phyloP scores from a whole-genome alignment of 2,888 invertebrate species.

The Mimumesa dahlbomi region DNA sequence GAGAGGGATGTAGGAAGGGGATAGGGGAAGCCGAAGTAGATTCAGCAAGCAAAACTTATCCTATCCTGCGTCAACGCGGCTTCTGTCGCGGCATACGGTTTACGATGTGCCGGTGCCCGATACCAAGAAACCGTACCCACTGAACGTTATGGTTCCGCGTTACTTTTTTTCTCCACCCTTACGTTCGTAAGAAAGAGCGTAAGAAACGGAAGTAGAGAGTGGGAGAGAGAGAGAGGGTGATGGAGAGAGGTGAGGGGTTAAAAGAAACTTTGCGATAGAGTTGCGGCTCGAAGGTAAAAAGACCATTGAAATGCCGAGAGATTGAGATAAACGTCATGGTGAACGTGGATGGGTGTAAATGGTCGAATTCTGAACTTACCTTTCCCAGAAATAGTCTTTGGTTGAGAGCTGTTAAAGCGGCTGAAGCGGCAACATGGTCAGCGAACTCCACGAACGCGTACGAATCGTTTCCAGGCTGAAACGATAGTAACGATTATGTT shows the following conservation, averaged over 20 bases:
- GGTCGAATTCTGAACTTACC: constrained; percentile 78
- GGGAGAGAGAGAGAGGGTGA: too few species aligned
- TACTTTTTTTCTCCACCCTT: neutral
- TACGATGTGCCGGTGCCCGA: constrained; percentile 17
- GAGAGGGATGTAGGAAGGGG: constrained; percentile 31
- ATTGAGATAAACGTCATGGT: neutral
- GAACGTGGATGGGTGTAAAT: neutral
- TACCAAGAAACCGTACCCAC: constrained; percentile 35
- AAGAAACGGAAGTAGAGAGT: constrained; percentile 7
- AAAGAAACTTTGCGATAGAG: neutral
- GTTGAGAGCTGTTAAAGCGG: constrained; percentile 84
- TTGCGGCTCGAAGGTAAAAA: neutral
- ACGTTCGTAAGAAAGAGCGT: too few species aligned
- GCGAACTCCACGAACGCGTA: constrained; percentile 85
- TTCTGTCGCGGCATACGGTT: constrained; percentile 28
- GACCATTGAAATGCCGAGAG: neutral
- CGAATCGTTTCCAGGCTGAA: constrained; percentile 83
- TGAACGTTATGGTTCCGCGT: neutral
- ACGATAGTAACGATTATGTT: too few species aligned
- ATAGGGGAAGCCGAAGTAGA: too few species aligned
- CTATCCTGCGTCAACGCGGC: constrained; percentile 33
- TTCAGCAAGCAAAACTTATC: constrained; percentile 42
- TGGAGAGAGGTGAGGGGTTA: too few species aligned
- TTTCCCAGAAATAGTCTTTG: constrained; percentile 83
- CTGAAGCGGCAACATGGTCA: constrained; percentile 83